Percentiles rank a stretch among this genome's conserved stretches.
phyloP scores from a whole-genome alignment of 2,888 invertebrate species.

The Sinodicranocentrus sp. region DNA sequence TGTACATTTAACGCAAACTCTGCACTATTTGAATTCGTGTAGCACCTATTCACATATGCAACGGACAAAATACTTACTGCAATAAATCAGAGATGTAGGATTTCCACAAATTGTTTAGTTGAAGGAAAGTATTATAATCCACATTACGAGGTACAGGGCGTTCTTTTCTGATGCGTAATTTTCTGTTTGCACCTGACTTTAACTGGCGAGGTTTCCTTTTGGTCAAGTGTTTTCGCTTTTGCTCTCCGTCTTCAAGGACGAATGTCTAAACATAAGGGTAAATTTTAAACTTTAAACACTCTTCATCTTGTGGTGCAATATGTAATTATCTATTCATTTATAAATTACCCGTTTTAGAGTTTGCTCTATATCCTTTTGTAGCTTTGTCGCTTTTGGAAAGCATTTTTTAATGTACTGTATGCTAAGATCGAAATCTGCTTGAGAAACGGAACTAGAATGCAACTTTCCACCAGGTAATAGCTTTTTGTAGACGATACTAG shows the following conservation, averaged over 20 bases:
- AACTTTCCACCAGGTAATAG: conserved; percentile 67
- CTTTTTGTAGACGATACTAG: conserved; percentile 69
- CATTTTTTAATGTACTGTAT: conserved; percentile 70
- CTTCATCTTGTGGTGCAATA: no score
- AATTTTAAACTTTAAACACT: conserved; percentile 5
- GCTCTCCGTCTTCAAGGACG: conserved; percentile 54
- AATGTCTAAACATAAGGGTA: conserved; percentile 64
- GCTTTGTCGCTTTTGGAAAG: conserved; percentile 71
- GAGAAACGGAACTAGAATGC: conserved; percentile 48
- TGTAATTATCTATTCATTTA: neutral
- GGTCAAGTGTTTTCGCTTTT: conserved; percentile 39
- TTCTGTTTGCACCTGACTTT: conserved; percentile 44
- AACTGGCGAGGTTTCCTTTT: conserved; percentile 7
- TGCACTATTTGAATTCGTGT: no score
- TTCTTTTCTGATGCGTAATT: conserved; percentile 45
- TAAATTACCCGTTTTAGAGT: conserved; percentile 73
- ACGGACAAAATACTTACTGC: conserved; percentile 69
- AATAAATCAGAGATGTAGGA: conserved; percentile 71
- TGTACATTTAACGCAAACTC: neutral
- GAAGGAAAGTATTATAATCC: conserved; percentile 68
- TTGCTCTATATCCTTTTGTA: conserved; percentile 72
- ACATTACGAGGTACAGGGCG: conserved; percentile 64
- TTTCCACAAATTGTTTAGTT: conserved; percentile 73
- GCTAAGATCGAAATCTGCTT: conserved; percentile 70
- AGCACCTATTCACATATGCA: no score